These are phyloP conservation scores for Aldabrachelys gigantea DNA, from an alignment of 2,113 vertebrate species.

Conservation along the genomic window DNA sequence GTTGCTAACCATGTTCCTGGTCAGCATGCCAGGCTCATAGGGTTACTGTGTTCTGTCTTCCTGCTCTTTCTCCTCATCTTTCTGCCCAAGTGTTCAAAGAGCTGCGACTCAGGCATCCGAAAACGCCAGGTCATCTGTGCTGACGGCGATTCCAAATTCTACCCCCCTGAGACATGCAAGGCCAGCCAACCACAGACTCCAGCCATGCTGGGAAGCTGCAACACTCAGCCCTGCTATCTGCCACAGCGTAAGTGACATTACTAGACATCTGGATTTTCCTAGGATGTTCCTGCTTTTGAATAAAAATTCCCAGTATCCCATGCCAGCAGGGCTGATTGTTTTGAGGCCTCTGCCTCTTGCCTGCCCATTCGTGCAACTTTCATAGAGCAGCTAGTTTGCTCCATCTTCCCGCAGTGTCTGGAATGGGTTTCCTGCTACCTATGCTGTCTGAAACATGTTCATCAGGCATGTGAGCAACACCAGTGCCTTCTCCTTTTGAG, in stretches of 20 bases:
- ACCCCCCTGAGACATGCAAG: conserved; percentile 80
- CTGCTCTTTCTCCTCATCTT: background rate
- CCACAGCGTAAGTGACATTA: conserved; percentile 84
- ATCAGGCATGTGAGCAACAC: background rate
- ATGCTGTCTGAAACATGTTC: background rate
- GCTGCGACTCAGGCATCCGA: conserved; percentile 86
- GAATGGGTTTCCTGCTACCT: background rate
- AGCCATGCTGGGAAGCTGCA: conserved; percentile 84
- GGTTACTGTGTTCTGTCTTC: background rate
- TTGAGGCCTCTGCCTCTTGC: background rate
- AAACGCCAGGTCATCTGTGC: conserved; percentile 92
- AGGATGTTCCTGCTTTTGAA: background rate
- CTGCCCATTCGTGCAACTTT: background rate
- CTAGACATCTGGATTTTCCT: background rate
- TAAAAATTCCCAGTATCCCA: conserved; percentile 3
- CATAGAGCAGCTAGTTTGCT: background rate
- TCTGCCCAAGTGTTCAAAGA: conserved; percentile 88
- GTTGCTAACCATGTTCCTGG: background rate
- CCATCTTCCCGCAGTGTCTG: background rate
- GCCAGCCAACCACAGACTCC: conserved; percentile 79
- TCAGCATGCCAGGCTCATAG: background rate
- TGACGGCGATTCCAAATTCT: conserved; percentile 80
- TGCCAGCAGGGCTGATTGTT: background rate
- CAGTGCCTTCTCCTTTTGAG: background rate
- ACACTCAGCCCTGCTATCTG: conserved; percentile 87